These are phyloP conservation scores for Platycercus adscitus DNA, from an alignment of 2,113 vertebrate genomes.

Conservation along the genomic window DNA sequence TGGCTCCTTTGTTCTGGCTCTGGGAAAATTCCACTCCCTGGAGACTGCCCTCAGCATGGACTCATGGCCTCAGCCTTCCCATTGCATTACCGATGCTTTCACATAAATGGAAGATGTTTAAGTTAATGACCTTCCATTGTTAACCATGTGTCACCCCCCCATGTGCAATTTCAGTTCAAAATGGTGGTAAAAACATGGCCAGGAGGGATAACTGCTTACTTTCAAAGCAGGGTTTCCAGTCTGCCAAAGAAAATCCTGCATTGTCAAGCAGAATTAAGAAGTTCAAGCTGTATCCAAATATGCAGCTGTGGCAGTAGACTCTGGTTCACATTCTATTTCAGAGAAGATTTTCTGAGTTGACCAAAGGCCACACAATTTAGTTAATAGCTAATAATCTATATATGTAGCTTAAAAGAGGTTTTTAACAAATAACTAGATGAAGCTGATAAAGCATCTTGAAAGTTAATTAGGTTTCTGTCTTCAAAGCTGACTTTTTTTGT, in stretches of 20 bases:
- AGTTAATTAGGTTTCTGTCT: conserved; percentile 40
- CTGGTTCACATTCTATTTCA: not conserved
- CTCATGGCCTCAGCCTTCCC: not conserved
- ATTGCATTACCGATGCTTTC: not conserved
- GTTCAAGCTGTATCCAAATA: not conserved
- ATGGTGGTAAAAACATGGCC: not conserved
- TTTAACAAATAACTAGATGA: conserved; percentile 10
- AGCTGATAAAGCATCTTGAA: conserved; percentile 27
- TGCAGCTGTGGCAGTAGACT: not conserved
- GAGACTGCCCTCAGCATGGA: not conserved
- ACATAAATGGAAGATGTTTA: conserved; percentile 25
- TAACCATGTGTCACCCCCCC: not conserved
- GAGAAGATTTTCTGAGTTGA: not conserved
- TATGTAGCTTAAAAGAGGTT: not conserved
- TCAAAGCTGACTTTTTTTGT: conserved; percentile 19
- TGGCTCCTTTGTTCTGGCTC: not conserved
- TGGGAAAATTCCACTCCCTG: conserved; percentile 18
- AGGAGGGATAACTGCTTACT: not conserved
- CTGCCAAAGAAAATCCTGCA: not conserved
- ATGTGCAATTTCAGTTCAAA: not conserved
- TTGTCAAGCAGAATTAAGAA: not conserved
- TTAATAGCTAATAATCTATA: conserved; percentile 24
- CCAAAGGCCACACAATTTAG: not conserved
- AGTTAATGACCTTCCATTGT: conserved; percentile 45
- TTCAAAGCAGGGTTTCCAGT: not conserved